Evolutionary conservation across 2,113 vertebrate genomes (phyloP).

Genomic region (Cheilinus undulatus): DNA sequence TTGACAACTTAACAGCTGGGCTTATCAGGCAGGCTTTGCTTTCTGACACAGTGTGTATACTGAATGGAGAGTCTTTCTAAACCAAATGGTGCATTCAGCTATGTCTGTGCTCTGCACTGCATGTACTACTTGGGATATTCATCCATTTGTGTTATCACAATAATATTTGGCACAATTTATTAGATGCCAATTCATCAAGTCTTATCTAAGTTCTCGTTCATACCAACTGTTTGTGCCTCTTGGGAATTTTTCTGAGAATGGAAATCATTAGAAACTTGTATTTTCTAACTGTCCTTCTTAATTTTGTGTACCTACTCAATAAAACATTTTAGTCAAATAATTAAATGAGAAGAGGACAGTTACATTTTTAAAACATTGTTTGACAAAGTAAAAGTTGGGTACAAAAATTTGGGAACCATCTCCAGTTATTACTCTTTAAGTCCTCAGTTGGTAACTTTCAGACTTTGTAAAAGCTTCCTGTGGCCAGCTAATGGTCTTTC

Average conservation of each 20-base stretch:
- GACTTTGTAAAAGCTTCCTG: not conserved
- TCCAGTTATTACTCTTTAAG: not conserved
- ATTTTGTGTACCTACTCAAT: too few relatives aligned
- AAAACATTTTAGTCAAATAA: too few relatives aligned
- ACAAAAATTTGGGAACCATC: not conserved
- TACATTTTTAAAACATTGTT: too few relatives aligned
- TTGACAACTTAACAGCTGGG: constrained; percentile 3
- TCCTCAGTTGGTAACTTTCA: not conserved
- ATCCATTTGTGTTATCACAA: not conserved
- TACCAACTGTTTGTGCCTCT: not conserved
- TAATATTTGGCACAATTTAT: not conserved
- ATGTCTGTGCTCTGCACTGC: not conserved
- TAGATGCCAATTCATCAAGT: not conserved
- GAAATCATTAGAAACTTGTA: not conserved
- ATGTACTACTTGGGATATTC: not conserved
- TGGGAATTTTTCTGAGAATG: not conserved
- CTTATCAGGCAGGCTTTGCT: not conserved
- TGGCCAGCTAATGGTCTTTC: not conserved
- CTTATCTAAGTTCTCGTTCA: too few relatives aligned
- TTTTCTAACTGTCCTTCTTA: not conserved
- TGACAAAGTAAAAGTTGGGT: not conserved
- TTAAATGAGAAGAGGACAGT: too few relatives aligned
- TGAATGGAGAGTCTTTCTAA: not conserved
- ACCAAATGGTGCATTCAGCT: not conserved
- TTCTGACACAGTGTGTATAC: not conserved